Percentiles rank a stretch among this genome's conserved stretches.
These are phyloP conservation scores for Drosophila silvestris DNA, from an alignment of 2,888 invertebrate genomes.

Conservation along the genomic window DNA sequence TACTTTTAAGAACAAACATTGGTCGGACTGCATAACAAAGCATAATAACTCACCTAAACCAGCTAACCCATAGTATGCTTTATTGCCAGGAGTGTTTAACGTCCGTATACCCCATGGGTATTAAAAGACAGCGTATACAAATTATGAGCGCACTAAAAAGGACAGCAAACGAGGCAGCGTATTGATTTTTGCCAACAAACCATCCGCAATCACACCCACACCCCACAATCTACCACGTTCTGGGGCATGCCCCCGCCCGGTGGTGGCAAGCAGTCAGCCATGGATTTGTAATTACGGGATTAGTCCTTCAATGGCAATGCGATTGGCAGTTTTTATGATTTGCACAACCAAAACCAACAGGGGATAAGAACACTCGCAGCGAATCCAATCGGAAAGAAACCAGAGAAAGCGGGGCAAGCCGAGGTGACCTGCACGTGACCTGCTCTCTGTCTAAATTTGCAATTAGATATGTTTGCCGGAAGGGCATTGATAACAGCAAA, in stretches of 20 bases:
- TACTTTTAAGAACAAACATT: not conserved
- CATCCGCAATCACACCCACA: not conserved
- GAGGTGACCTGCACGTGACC: conserved; percentile 33
- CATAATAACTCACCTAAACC: not conserved
- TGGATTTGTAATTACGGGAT: conserved; percentile 77
- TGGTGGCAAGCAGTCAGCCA: conserved; percentile 44
- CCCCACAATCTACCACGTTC: not conserved
- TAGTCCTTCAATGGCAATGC: conserved; percentile 60
- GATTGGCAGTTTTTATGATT: conserved; percentile 61
- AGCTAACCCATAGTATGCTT: not conserved
- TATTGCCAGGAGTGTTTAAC: not conserved
- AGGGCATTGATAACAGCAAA: conserved; percentile 11
- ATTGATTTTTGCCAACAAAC: conserved; percentile 63
- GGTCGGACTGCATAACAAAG: not conserved
- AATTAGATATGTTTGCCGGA: conserved; percentile 65
- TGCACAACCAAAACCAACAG: conserved; percentile 35
- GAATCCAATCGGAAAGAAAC: not conserved
- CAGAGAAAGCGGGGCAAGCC: not conserved
- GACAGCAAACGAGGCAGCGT: conserved; percentile 40
- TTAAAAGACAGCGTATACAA: conserved; percentile 51
- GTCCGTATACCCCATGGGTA: not conserved
- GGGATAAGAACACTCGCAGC: conserved; percentile 17
- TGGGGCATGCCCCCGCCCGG: not conserved
- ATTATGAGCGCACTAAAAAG: conserved; percentile 57
- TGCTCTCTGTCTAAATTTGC: conserved; percentile 51